A percentile compares a stretch with the other conserved stretches of the same genome.
Evolutionary conservation across 2,113 vertebrate species (phyloP).

Genomic region (Bubo scandiacus): DNA sequence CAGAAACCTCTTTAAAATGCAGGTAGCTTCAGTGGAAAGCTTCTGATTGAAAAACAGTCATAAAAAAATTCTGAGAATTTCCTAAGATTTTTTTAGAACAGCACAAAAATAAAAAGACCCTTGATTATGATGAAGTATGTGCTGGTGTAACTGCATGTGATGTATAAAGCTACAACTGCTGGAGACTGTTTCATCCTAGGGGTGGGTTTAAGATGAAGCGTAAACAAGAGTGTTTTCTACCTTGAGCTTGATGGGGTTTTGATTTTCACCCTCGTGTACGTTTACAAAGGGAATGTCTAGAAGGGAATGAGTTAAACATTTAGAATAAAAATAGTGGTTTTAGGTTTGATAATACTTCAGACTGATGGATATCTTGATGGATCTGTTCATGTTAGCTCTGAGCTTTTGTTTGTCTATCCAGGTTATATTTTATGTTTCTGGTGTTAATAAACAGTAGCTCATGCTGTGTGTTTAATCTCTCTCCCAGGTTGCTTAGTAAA

Average conservation of each 20-base stretch:
- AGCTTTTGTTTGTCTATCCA: not conserved
- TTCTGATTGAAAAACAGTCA: not conserved
- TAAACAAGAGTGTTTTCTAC: not conserved
- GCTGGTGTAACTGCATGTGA: not conserved
- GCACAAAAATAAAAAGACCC: not conserved
- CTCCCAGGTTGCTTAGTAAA: slow-evolving; percentile 25
- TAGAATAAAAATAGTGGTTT: not conserved
- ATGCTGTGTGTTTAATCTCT: not conserved
- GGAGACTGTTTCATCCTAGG: not conserved
- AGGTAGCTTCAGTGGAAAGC: not conserved
- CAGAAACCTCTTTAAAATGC: not conserved
- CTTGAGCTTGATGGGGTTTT: not conserved
- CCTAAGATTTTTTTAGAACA: not conserved
- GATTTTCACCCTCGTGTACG: not conserved
- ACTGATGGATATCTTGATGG: not conserved
- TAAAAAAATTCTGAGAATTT: not conserved
- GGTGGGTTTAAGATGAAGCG: not conserved
- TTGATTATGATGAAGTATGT: not conserved
- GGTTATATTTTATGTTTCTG: not conserved
- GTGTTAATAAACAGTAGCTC: slow-evolving; percentile 15
- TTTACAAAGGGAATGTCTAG: not conserved
- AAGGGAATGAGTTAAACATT: not conserved
- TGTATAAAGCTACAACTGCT: not conserved
- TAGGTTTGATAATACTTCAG: not conserved
- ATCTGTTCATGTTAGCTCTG: not conserved